Evolutionary conservation across 30 jellyfish, hydroid and myxozoan species (phyloP).

Genomic region (Hydra vulgaris): DNA sequence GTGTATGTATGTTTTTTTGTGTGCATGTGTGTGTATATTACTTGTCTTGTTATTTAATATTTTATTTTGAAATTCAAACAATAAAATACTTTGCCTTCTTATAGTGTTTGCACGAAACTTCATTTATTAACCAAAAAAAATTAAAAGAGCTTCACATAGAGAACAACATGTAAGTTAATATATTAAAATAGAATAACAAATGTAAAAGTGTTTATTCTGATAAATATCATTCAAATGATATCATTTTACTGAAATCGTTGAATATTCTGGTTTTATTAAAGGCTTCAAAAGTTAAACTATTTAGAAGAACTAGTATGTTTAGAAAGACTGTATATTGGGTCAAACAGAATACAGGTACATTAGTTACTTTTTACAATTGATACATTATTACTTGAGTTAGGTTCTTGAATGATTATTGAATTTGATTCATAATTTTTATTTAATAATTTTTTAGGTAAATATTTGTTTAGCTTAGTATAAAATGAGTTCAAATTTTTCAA

Average conservation of each 20-base stretch:
- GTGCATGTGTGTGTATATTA: too few species aligned
- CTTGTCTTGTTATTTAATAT: too few species aligned
- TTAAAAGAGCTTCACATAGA: slow-evolving; percentile 72
- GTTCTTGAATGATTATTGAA: too few species aligned
- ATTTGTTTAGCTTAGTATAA: too few species aligned
- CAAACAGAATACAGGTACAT: slow-evolving; percentile 67
- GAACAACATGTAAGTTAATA: slow-evolving; percentile 51
- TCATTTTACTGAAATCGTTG: not conserved
- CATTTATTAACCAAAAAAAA: slow-evolving; percentile 57
- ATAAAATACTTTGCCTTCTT: not conserved
- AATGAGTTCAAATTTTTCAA: too few species aligned
- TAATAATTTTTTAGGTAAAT: too few species aligned
- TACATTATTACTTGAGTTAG: not conserved
- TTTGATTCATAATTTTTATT: too few species aligned
- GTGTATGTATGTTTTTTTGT: too few species aligned
- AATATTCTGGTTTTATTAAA: not conserved
- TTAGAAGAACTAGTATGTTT: slow-evolving; percentile 39
- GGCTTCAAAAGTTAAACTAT: slow-evolving; percentile 54
- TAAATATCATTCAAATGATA: not conserved
- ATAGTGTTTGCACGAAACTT: slow-evolving; percentile 50
- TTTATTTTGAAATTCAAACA: not conserved
- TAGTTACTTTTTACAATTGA: not conserved
- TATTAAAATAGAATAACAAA: too few species aligned
- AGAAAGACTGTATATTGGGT: slow-evolving; percentile 59
- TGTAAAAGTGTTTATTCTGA: not conserved